Evolutionary conservation across 2,888 invertebrate species (phyloP).

Genomic region (Bellardia pandia): DNA sequence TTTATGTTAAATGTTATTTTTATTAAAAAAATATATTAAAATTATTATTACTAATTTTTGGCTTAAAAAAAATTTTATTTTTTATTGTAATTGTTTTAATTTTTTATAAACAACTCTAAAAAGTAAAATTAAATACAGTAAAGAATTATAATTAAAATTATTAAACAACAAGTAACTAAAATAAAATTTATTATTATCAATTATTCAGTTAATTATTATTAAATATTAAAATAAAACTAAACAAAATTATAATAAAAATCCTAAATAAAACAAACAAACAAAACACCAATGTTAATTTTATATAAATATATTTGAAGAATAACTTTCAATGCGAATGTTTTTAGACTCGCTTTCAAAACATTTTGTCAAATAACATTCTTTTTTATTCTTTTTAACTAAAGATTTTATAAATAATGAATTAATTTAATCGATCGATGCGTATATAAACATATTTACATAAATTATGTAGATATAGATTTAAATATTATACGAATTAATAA

Average conservation of each 20-base stretch:
- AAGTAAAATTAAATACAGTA: slow-evolving; percentile 50
- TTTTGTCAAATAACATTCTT: too few relatives aligned
- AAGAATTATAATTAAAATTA: slow-evolving; percentile 42
- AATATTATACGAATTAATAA: too few relatives aligned
- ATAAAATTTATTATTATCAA: slow-evolving; percentile 48
- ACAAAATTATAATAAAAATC: slow-evolving; percentile 40
- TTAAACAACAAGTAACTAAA: slow-evolving; percentile 24
- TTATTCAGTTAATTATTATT: slow-evolving; percentile 52
- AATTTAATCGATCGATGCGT: too few relatives aligned
- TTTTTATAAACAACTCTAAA: slow-evolving; percentile 33
- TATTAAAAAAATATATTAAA: slow-evolving; percentile 29
- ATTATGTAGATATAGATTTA: too few relatives aligned
- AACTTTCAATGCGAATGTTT: too few relatives aligned
- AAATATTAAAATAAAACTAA: slow-evolving; percentile 19
- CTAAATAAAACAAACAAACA: slow-evolving; percentile 17
- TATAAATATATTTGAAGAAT: too few relatives aligned
- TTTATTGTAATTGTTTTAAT: slow-evolving; percentile 58
- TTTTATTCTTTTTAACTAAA: too few relatives aligned
- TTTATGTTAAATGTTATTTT: slow-evolving; percentile 64
- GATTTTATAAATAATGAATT: too few relatives aligned
- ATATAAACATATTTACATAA: too few relatives aligned
- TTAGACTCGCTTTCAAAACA: too few relatives aligned
- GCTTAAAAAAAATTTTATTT: slow-evolving; percentile 55
- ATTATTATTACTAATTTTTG: slow-evolving; percentile 9
- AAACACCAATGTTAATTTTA: background rate